phyloP scores from a whole-genome alignment of 2,113 vertebrate species.

The Ellobius talpinus region DNA sequence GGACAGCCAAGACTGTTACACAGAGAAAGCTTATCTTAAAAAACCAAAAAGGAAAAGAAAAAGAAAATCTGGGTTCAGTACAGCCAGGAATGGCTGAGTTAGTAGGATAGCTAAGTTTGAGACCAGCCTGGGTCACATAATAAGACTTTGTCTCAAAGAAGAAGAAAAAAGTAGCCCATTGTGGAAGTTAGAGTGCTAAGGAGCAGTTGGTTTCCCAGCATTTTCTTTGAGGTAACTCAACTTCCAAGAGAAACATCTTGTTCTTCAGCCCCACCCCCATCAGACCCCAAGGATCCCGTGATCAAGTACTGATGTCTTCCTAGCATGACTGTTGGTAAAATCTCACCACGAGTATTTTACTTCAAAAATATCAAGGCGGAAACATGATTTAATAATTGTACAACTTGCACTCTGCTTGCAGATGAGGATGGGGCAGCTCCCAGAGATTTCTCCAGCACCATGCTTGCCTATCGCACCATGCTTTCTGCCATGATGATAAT shows the following conservation, averaged over 20 bases:
- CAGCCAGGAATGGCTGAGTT: background rate
- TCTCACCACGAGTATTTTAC: background rate
- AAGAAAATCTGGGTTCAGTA: background rate
- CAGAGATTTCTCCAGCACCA: background rate
- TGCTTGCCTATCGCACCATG: background rate
- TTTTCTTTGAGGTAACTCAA: background rate
- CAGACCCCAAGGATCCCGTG: background rate
- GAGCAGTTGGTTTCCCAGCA: background rate
- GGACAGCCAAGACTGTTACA: background rate
- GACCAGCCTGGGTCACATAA: background rate
- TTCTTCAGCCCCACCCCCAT: background rate
- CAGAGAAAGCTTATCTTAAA: background rate
- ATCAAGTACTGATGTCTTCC: background rate
- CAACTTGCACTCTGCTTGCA: background rate
- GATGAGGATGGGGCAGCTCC: background rate
- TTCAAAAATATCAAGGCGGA: background rate
- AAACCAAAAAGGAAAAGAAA: too few relatives aligned
- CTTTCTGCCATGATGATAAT: background rate
- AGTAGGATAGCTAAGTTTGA: background rate
- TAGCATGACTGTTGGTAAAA: background rate
- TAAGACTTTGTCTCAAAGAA: background rate
- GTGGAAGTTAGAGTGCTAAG: background rate
- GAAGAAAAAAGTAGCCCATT: background rate
- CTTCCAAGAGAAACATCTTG: background rate
- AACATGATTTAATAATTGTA: background rate